Base-by-base conservation (phyloP, 2,888 invertebrate genomes). In the Nudaria mundana region DNA sequence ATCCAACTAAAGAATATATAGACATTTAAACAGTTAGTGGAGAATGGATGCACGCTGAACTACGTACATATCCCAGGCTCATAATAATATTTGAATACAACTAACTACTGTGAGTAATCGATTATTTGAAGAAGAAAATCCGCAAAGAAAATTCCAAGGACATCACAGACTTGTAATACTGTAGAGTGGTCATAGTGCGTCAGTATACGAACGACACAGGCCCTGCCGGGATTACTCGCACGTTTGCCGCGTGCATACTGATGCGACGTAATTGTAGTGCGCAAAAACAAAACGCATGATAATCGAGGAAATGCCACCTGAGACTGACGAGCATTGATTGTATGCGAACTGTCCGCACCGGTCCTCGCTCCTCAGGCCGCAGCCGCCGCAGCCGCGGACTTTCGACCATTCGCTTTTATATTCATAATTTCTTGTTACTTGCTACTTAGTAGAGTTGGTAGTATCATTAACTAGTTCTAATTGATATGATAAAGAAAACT, bases 271-370 rank as follows among this genome's bases (percentile, higher is more conserved):
- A 83, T 85, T 81, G 78, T 71, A 64, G 61, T 64, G 51, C 28
- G 61, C 79, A 85, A 84, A 84, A 84, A 84, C 76, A 65, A 62
- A 71, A 63, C 76, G 81, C 76, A 80, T 76, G 72, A 71, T 76
- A 74, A 81, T 78, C 70, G 75, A 81, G 81, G 83, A 81, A 81
- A 78, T 77, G 76, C 76, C 75, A 62, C 52, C 59, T 58, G 64
- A 51, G 53, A 50, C 54, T 48, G 54, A 24, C 44, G 44, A 26
- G 48, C 58, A 45, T 39, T 54, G 55, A 58, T 58, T 55, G 59
- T 45, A 20, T 20, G 38, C 46, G 46, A 52, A 51, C 56, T 41
- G 22, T 31, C 32, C 24, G 25, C 30, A 5, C 34, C 35, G 11
- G 25, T n/a, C n/a, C n/a, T n/a, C n/a, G n/a, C n/a, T n/a, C n/a